Evolutionary conservation across 64 coral and sea anemone species (phyloP), one percentile per base, ranked within the genome.

Genomic region (Pachyseris speciosa): DNA sequence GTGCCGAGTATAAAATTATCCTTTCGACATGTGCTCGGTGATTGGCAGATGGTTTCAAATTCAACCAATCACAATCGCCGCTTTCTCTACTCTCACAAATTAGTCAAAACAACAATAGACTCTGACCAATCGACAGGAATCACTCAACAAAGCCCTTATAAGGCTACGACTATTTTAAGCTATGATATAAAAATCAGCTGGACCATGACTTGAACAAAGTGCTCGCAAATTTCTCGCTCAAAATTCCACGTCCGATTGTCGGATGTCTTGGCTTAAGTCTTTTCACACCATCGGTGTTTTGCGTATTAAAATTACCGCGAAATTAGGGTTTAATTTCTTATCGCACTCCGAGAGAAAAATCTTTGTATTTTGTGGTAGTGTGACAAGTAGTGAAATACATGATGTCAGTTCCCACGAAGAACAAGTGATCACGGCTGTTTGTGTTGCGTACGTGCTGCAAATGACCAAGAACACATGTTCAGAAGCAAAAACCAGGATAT

Each of bases 111-210:
- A 97, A 97, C 74, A 61, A 94, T 64, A 61, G 42, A 74, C 69
- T 66, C 92, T 65, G 87, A 67, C 95, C 95, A 93, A 97, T 97
- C 76, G 67, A 36, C 41, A 69, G 40, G 47, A 81, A 70, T 89
- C 59, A 78, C 84, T 63, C 47, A 92, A 86, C 67, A 84, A 84
- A 66, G 16, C 33, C 95, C 95, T 90, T 97, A 97, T 97, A 89
- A 94, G 95, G 95, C 68, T 76, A 64, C 41, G 66, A 86, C 95
- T 97, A 97, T 97, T 93, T 97, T 93, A 19, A 80, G 95, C 72
- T 58, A 86, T 97, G 95, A 97, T 97, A 89, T 93, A 85, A 90
- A 86, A 78, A 94, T 96, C 94, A 96, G 94, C 94, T 96, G 94
- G 68, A 92, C 39, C 77, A 30, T 16, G 31, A 47, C 13, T 17